Percentiles rank a stretch among this genome's conserved stretches.
Conservation (phyloP, 2,797 vertebrate species). For the Hipposideros larvatus region DNA sequence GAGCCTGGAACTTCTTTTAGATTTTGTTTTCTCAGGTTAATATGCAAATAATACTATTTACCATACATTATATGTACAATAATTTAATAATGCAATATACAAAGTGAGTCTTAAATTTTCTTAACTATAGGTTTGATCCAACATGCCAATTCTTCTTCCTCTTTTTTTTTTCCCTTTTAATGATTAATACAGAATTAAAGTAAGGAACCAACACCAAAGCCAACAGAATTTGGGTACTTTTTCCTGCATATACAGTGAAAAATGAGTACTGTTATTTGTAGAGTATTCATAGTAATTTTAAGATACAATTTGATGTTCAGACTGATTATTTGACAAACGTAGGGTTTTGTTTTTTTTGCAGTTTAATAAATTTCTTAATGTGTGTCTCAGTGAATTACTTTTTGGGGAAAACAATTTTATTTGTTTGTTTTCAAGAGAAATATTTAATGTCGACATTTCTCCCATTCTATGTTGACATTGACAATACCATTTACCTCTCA, state of each 20-base stretch:
- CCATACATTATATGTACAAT: not conserved
- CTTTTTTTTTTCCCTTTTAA: not conserved
- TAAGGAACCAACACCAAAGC: not conserved
- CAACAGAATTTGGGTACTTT: not conserved
- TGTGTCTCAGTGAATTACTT: constrained; percentile 3
- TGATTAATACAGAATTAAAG: not conserved
- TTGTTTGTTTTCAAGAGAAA: constrained; percentile 61
- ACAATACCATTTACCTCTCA: not conserved
- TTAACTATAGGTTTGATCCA: not conserved
- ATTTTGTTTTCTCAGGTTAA: not conserved
- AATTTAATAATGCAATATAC: not conserved
- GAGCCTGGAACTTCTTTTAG: not conserved
- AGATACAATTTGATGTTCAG: not conserved
- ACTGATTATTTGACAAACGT: not conserved
- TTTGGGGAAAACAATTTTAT: not conserved
- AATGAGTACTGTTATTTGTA: not conserved
- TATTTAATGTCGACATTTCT: constrained; percentile 20
- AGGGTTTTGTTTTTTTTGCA: not conserved
- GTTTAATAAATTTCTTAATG: not conserved
- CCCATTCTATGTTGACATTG: not conserved
- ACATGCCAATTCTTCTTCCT: not conserved
- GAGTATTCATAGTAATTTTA: not conserved
- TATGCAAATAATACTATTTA: not conserved
- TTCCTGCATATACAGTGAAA: not conserved
- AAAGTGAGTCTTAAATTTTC: not conserved